phyloP scores from a whole-genome alignment of 2,888 invertebrate species.

The Stenodema calcarata region DNA sequence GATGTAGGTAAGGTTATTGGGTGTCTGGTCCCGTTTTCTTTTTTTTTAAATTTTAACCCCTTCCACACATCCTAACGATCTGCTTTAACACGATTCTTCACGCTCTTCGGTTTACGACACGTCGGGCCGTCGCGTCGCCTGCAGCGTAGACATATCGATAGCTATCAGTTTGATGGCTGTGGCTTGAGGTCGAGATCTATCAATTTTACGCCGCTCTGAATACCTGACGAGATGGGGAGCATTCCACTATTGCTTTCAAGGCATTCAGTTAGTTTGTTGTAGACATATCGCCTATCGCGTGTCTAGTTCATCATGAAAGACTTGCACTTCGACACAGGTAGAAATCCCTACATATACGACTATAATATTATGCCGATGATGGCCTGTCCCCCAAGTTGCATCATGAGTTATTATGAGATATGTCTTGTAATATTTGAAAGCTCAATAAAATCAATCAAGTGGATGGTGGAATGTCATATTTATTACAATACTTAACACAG shows the following conservation, averaged over 20 bases:
- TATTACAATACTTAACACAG: no score
- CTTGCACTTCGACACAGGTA: not conserved
- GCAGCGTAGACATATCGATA: constrained; percentile 24
- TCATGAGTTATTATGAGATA: no score
- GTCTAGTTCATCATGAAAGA: not conserved
- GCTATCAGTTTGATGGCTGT: not conserved
- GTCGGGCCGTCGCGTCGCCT: constrained; percentile 22
- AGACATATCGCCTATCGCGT: not conserved
- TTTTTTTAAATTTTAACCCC: no score
- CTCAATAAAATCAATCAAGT: no score
- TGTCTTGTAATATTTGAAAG: no score
- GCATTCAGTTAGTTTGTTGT: not conserved
- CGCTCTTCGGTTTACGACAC: constrained; percentile 26
- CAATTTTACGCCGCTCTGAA: constrained; percentile 28
- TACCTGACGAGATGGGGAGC: not conserved
- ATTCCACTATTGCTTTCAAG: not conserved
- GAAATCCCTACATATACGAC: no score
- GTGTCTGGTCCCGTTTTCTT: constrained; percentile 36
- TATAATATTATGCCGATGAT: no score
- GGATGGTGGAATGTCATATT: no score
- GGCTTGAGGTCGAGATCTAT: constrained; percentile 34
- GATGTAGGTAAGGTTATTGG: not conserved
- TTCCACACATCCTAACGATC: constrained; percentile 9
- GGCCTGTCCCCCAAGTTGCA: no score
- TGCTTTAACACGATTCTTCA: constrained; percentile 32